Conservation (phyloP, 2,797 vertebrate species). For the Microtus californicus region DNA sequence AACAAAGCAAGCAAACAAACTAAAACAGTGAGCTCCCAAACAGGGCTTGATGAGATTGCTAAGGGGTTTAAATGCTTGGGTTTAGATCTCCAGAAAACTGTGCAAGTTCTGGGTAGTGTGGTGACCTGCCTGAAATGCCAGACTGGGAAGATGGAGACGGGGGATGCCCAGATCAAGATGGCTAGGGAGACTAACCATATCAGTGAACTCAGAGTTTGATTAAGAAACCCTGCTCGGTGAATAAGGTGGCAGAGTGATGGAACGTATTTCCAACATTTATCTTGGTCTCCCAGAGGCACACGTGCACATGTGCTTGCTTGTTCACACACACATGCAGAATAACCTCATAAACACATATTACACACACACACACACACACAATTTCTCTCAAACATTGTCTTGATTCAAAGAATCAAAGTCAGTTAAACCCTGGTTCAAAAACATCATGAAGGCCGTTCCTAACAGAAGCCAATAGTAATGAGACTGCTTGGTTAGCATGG, state of each 20-base stretch:
- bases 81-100: neutral
- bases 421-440: neutral
- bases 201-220: neutral
- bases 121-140: neutral
- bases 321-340: neutral
- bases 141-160: neutral
- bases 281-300: neutral
- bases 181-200: neutral
- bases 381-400: neutral
- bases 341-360: neutral
- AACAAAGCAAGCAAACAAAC: neutral
- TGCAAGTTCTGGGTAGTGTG: neutral
- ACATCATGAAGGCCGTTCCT: neutral
- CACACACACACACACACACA: too few species aligned
- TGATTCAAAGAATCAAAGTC: slow-evolving; percentile 32
- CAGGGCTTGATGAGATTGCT: neutral
- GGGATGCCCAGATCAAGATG: neutral
- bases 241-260: neutral
- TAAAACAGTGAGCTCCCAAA: neutral
- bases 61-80: neutral
- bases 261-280: neutral
- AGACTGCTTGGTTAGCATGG: too few species aligned
- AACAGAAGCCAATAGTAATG: neutral
- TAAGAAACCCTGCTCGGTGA: neutral
- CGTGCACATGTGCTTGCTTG: neutral